Evolutionary conservation across 1,140 invertebrate species (phyloP).

Genomic region (Pachyrhynchus sulphureomaculatus): DNA sequence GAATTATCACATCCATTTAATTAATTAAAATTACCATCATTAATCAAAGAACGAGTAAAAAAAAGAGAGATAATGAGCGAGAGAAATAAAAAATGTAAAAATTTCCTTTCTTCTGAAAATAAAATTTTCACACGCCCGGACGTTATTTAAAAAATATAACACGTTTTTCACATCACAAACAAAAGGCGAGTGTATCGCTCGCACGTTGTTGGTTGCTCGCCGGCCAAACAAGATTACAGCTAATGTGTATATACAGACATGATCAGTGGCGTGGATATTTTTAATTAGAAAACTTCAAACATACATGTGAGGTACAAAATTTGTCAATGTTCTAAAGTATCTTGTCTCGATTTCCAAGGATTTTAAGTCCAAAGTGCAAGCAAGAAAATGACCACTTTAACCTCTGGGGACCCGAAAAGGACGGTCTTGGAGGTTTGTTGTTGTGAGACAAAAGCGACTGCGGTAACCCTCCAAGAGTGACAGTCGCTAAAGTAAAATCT

Average conservation of each 20-base stretch:
- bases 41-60: constrained; percentile 6
- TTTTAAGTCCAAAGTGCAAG: too few species aligned
- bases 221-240: constrained; percentile 19
- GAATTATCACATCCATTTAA: not conserved
- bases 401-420: too few species aligned
- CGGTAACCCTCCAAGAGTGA: too few species aligned
- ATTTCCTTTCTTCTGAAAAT: constrained; percentile 1
- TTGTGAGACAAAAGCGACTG: too few species aligned
- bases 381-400: too few species aligned
- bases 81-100: too few species aligned
- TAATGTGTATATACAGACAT: constrained; percentile 16
- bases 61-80: too few species aligned
- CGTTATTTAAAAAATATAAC: constrained; percentile 26
- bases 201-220: constrained; percentile 9
- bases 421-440: too few species aligned
- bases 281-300: not conserved
- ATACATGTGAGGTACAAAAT: not conserved
- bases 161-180: constrained; percentile 17
- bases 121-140: constrained; percentile 13
- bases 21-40: constrained; percentile 18
- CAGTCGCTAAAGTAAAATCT: too few species aligned
- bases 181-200: constrained; percentile 29
- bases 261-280: constrained; percentile 2
- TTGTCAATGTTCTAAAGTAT: not conserved
- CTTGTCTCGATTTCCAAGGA: not conserved